A percentile compares a stretch with the other conserved stretches of the same genome.
phyloP scores from a whole-genome alignment of 2,113 vertebrate species.

The Macaca fascicularis region T2T-MFA8v1.1 NC_088380.1:110320501-110321000 shows the following conservation, averaged over 20 bases:
- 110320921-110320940: not conserved
- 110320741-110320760: not conserved
- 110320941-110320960: not conserved
- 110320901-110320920: not conserved
- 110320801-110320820: not conserved
- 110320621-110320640: not conserved
- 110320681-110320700: not conserved
- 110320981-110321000: not conserved
- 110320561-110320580: not conserved
- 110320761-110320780: not conserved
- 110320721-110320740: not conserved
- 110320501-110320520: too few relatives aligned
- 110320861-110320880: not conserved
- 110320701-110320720: not conserved
- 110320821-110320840: not conserved
- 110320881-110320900: not conserved
- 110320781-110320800: not conserved
- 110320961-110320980: not conserved
- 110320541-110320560: not conserved
- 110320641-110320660: not conserved
- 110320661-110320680: not conserved
- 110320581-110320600: not conserved
- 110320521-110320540: not conserved
- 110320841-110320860: not conserved
- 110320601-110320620: not conserved